These are phyloP conservation scores for Enteromius unitaeniatus DNA, from an alignment of 2,797 vertebrate genomes.

Conservation along the genomic window DNA sequence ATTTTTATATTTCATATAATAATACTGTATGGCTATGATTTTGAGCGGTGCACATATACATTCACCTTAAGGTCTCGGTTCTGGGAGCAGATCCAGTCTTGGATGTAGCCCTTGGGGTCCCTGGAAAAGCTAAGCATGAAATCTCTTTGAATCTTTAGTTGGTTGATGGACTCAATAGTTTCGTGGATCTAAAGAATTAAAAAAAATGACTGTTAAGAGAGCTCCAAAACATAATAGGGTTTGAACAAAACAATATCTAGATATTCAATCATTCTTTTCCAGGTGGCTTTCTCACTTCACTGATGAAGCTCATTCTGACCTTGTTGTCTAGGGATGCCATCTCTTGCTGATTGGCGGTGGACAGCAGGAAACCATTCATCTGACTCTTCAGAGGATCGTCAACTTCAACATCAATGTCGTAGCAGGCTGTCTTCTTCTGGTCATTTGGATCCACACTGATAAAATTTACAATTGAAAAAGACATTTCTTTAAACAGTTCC, in stretches of 20 bases:
- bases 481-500: neutral
- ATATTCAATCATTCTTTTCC: neutral
- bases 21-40: neutral
- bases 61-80: slow-evolving; percentile 95
- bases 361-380: slow-evolving; percentile 98
- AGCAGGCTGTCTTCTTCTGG: slow-evolving; percentile 99
- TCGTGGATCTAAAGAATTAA: slow-evolving; percentile 88
- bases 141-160: slow-evolving; percentile 98
- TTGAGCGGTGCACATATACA: neutral
- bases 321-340: slow-evolving; percentile 97
- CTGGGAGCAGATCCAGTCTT: slow-evolving; percentile 97
- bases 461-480: neutral
- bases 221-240: neutral
- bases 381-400: slow-evolving; percentile 96
- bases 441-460: slow-evolving; percentile 95
- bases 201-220: neutral
- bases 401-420: slow-evolving; percentile 98
- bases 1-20: neutral
- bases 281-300: neutral
- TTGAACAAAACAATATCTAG: neutral
- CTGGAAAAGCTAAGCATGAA: slow-evolving; percentile 99
- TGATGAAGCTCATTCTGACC: slow-evolving; percentile 74
- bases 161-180: slow-evolving; percentile 99
- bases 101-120: slow-evolving; percentile 98
- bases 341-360: slow-evolving; percentile 98